A percentile compares a stretch with the other conserved stretches of the same genome.
These are phyloP conservation scores for Apteryx mantelli DNA, from an alignment of 2,113 vertebrate genomes.

Conservation along the genomic window DNA sequence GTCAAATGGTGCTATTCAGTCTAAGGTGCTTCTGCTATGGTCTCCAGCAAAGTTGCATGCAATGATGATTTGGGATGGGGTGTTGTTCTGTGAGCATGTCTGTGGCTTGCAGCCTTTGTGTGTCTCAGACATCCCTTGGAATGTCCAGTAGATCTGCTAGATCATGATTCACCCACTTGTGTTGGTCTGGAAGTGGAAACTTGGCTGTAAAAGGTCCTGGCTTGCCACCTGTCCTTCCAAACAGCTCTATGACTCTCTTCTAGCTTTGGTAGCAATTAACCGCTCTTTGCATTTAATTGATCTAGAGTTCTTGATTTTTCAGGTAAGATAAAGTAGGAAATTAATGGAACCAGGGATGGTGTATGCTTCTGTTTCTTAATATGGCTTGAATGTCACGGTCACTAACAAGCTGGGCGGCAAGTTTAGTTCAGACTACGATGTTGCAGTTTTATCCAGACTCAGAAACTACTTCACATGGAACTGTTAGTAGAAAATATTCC, in stretches of 20 bases:
- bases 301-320: not conserved
- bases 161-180: not conserved
- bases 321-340: not conserved
- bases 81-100: not conserved
- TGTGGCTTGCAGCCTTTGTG: not conserved
- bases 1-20: not conserved
- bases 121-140: not conserved
- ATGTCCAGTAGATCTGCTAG: not conserved
- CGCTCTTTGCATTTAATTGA: not conserved
- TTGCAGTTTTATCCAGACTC: not conserved
- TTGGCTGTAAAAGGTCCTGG: not conserved
- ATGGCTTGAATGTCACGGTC: not conserved
- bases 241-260: not conserved
- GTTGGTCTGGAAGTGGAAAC: not conserved
- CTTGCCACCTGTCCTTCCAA: not conserved
- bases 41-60: not conserved
- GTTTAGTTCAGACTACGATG: not conserved
- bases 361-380: not conserved
- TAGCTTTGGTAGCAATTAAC: not conserved
- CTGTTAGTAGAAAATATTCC: not conserved
- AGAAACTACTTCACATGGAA: not conserved
- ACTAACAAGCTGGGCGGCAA: not conserved
- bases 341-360: not conserved
- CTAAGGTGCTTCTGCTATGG: not conserved
- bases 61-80: accelerated